Base-by-base conservation (phyloP, 2,888 invertebrate genomes). In the Petrophora chlorosata region DNA sequence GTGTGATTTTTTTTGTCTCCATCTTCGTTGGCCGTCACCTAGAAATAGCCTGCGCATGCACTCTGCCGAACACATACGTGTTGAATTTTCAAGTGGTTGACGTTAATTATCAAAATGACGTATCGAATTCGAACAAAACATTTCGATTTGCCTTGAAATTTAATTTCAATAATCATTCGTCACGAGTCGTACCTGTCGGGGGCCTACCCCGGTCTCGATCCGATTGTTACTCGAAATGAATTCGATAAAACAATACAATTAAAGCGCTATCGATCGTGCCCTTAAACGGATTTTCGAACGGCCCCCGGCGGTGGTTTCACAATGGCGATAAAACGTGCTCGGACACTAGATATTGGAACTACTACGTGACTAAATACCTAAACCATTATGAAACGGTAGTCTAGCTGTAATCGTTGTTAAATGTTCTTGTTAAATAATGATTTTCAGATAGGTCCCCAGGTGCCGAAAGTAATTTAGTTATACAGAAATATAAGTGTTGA, bases 291-390 rank as follows among this genome's bases (percentile, higher is more conserved):
- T 55, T 53, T 30, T 46, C 45, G 33, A 59, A 50, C 36, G 32
- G 55, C 53, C 48, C 39, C 29, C 44, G 57, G 61, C 61, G 39
- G 41, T 43, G 48, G 54, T 78, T 73, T 67, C 75, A 63, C 71
- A 79, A 79, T 70, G 45, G 50, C 50, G 58, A 55, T 63, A 54
- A 53, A 63, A 62, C 60, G 61, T 63, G 61, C 56, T 53, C 38
- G 58, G 61, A 60, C 65, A 56, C 49, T 57, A 57, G 61, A 61
- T 63, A 63, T 56, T 49, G 47, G 46, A 49, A 44, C 41, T 25
- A 48, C 53, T 53, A 61, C 56, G 61, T 61, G 56, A 61, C 61
- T 56, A 61, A 61, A 58, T 50, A 58, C 58, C 56, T 61, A 54
- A 52, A 54, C 30, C 51, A 54, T 61, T 58, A 54, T 53, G 61